phyloP scores from a whole-genome alignment of 2,113 vertebrate species.

The Phrynosoma blainvillii region DNA sequence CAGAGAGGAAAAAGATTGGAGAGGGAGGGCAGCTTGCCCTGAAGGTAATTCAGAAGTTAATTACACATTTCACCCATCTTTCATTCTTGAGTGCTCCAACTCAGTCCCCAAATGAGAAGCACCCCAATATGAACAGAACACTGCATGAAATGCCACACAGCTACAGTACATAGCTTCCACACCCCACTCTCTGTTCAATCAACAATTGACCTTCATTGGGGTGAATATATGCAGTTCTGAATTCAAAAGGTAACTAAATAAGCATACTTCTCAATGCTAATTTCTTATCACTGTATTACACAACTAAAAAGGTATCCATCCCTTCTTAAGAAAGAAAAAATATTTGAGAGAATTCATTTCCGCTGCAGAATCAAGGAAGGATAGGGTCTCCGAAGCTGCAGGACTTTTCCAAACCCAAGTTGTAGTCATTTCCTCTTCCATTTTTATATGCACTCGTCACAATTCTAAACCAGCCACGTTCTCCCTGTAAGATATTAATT shows the following conservation, averaged over 20 bases:
- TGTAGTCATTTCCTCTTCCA: constrained; percentile 86
- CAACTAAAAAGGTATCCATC: neutral
- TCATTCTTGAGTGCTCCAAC: no score
- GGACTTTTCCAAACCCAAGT: constrained; percentile 88
- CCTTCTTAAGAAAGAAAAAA: neutral
- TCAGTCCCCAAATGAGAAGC: no score
- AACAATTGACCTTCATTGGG: neutral
- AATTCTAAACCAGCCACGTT: constrained; percentile 93
- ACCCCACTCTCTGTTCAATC: neutral
- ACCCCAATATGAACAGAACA: no score
- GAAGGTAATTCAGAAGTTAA: no score
- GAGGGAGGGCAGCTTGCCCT: no score
- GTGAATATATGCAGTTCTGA: neutral
- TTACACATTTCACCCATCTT: no score
- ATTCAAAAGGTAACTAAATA: neutral
- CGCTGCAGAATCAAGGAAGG: constrained; percentile 65
- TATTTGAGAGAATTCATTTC: neutral
- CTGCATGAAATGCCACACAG: no score
- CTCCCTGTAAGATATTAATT: constrained; percentile 79
- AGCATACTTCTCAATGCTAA: neutral
- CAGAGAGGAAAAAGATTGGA: no score
- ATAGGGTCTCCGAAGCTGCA: constrained; percentile 90
- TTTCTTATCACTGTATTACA: no score
- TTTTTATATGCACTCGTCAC: constrained; percentile 93
- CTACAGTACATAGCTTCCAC: no score